These are phyloP conservation scores for Mamestra brassicae DNA, from an alignment of 2,888 invertebrate species.

Conservation along the genomic window DNA sequence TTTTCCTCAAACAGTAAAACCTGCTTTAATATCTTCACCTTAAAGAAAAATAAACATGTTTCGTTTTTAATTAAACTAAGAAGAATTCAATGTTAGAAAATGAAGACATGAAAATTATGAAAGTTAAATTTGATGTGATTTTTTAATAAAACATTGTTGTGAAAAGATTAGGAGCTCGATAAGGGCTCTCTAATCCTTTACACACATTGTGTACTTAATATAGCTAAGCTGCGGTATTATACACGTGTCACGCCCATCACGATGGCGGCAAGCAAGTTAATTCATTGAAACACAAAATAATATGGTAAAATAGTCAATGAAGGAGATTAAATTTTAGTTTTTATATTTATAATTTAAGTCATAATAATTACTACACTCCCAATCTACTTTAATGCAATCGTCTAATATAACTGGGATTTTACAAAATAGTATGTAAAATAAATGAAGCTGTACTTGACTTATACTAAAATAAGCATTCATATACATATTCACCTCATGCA, in stretches of 20 bases:
- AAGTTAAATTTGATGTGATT: background rate
- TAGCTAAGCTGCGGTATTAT: background rate
- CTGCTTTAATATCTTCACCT: background rate
- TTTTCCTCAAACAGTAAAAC: background rate
- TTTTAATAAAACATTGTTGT: constrained; percentile 13
- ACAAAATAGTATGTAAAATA: background rate
- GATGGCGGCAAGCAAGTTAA: background rate
- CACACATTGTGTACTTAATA: background rate
- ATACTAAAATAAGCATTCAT: constrained; percentile 7
- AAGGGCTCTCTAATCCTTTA: background rate
- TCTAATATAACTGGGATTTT: no score
- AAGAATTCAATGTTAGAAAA: constrained; percentile 11
- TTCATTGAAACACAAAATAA: background rate
- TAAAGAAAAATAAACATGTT: constrained; percentile 2
- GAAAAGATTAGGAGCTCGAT: background rate
- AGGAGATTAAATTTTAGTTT: background rate
- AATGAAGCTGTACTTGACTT: constrained; percentile 14
- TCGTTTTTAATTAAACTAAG: constrained; percentile 8
- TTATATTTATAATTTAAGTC: no score
- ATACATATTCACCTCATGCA: background rate
- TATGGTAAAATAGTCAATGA: background rate
- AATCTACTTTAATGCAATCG: background rate
- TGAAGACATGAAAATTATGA: constrained; percentile 8
- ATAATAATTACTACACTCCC: background rate
- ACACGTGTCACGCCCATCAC: background rate